Base-by-base conservation (phyloP, 2,888 invertebrate genomes). In the Yponomeuta malinellus region DNA sequence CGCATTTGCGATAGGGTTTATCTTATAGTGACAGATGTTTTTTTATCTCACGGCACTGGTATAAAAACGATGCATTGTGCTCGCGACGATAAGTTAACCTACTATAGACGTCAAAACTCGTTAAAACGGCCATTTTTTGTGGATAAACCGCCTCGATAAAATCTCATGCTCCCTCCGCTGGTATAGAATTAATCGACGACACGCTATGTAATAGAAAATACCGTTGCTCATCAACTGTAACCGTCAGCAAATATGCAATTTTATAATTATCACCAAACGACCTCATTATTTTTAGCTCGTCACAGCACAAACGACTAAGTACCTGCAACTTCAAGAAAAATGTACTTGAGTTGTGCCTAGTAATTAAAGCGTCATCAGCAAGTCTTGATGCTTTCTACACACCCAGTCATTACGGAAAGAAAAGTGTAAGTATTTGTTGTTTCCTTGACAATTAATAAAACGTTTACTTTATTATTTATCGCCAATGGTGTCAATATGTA, bases 361-460 rank as follows among this genome's bases (percentile, higher is more conserved):
- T 12, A 52, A 68, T 68, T 68, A 68, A 52, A 68, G 29, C 31
- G 68, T 23, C 68, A 68, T 68, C 68, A 67, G 10, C 29, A 4
- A 33, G 65, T 8, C 65, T 10, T 33, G 65, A 59, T 15, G 52
- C 12, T 65, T 64, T 64, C 64, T 65, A 10, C 65, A 65, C 33
- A 12, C 29, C 29, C 65, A 65, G 10, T 33, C 33, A 33, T 65
- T 10, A 65, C 23, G 12, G 33, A 31, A 65, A 31, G 65, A 59
- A 15, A 59, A 59, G 52, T 12, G 6, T 9, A 59, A 59, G 12
- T 59, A 59, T 59, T 15, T 59, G 52, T 12, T 59, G 15, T 59
- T 15, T 59, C 52, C 52, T 59, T 12, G 52, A 59, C 52, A 12
- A 15, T 59, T 59, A 59, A 59, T 59, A 59, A 59, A 59, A 59